Conservation (phyloP, 1,140 invertebrate genomes). For the Hesperophylax magnus region DNA sequence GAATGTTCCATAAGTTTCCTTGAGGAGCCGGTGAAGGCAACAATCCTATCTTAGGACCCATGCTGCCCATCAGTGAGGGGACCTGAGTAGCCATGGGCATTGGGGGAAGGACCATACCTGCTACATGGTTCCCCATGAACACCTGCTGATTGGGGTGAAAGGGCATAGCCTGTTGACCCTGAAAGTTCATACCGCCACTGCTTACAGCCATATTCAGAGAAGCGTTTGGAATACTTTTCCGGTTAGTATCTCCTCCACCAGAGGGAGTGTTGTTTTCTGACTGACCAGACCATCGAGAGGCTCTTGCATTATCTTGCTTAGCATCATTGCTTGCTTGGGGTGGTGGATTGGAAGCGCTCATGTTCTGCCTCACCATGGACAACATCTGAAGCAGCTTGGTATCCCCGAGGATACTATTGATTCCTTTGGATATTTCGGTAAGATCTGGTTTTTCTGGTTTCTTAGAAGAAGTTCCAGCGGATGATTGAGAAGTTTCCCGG, state of each 20-base stretch:
- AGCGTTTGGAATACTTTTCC: not conserved
- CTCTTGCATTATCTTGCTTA: not conserved
- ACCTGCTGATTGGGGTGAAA: not conserved
- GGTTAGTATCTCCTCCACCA: not conserved
- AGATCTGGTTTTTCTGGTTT: constrained; percentile 66
- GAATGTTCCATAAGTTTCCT: not conserved
- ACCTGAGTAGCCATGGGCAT: no score
- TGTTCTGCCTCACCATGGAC: constrained; percentile 64
- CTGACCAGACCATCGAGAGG: not conserved
- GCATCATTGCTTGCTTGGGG: not conserved
- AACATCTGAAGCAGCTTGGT: constrained; percentile 73
- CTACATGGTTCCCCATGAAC: not conserved
- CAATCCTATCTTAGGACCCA: not conserved
- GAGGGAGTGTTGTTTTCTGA: not conserved
- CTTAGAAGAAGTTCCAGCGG: constrained; percentile 54
- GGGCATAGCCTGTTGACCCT: not conserved
- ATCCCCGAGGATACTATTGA: constrained; percentile 74
- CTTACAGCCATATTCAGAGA: not conserved
- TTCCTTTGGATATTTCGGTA: constrained; percentile 72
- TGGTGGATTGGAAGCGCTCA: not conserved
- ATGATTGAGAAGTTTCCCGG: constrained; percentile 43
- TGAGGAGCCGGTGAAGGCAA: no score
- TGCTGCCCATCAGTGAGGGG: not conserved
- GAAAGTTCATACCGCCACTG: not conserved
- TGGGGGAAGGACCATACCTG: not conserved